These are phyloP conservation scores for Achatina immaculata DNA, from an alignment of 1,140 invertebrate genomes.

Conservation along the genomic window DNA sequence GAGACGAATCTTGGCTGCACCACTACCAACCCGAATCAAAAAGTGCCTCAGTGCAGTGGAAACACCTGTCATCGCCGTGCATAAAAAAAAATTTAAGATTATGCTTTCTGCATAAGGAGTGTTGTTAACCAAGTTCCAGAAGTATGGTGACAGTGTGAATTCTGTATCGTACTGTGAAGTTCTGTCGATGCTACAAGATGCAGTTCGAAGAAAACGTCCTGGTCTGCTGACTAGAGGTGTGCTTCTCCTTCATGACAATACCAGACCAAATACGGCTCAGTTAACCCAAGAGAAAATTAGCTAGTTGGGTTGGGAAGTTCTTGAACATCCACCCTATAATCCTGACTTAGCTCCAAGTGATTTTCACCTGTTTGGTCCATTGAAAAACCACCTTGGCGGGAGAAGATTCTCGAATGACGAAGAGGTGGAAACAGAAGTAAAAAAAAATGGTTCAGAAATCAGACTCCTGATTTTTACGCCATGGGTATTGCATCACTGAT, in stretches of 20 bases:
- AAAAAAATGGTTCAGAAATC: background rate
- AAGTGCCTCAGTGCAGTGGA: background rate
- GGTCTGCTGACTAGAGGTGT: conserved; percentile 10
- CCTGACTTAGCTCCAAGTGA: background rate
- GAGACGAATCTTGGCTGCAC: background rate
- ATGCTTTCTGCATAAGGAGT: conserved; percentile 1
- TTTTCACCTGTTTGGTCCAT: conserved; percentile 3
- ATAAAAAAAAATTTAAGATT: background rate
- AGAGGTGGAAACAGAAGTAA: background rate
- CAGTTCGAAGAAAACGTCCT: conserved; percentile 1
- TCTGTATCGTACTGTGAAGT: conserved; percentile 7
- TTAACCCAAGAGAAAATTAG: conserved; percentile 8
- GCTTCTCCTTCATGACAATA: background rate
- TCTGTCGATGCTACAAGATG: conserved; percentile 2
- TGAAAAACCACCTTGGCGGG: conserved; percentile 5
- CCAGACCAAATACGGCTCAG: conserved; percentile 6
- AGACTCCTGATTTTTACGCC: background rate
- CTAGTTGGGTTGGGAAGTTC: background rate
- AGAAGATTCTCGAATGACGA: background rate
- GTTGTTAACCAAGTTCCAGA: conserved; percentile 5
- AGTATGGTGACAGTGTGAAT: background rate
- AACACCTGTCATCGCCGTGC: background rate
- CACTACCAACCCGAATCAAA: conserved; percentile 1
- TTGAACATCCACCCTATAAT: background rate
- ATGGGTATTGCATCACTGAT: background rate